Conservation (phyloP, 2,797 vertebrate species). For the Urocyon cinereoargenteus region DNA sequence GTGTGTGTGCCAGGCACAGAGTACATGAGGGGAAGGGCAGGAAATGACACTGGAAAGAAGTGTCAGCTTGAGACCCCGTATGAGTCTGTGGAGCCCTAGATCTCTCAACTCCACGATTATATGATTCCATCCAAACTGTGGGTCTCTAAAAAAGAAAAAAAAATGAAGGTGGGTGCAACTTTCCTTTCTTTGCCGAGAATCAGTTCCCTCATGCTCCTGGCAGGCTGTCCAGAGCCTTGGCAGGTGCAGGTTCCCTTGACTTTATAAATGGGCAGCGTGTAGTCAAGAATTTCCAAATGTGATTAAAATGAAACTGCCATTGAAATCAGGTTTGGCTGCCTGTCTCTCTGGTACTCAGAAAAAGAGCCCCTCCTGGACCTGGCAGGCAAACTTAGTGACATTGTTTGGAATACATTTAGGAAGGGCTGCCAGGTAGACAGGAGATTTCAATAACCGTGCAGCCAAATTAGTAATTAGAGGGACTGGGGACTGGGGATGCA, state of each 20-base stretch:
- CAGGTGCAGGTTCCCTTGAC: neutral
- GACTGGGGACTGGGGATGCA: slow-evolving; percentile 62
- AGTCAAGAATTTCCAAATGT: slow-evolving; percentile 62
- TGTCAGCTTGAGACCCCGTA: neutral
- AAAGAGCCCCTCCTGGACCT: neutral
- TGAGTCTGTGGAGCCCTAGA: neutral
- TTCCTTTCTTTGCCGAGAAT: neutral
- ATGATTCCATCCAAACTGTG: neutral
- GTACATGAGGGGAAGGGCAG: too few species aligned
- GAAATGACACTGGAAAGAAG: neutral
- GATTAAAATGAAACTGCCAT: slow-evolving; percentile 74
- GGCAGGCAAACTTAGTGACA: slow-evolving; percentile 62
- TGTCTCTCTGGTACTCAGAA: slow-evolving; percentile 37
- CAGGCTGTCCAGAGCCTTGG: neutral
- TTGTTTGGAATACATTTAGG: slow-evolving; percentile 75
- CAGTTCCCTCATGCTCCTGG: neutral
- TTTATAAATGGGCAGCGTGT: slow-evolving; percentile 34
- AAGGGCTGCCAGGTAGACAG: slow-evolving; percentile 75
- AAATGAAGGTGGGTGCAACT: neutral
- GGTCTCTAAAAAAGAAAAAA: neutral
- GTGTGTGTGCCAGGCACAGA: neutral
- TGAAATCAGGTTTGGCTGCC: slow-evolving; percentile 30
- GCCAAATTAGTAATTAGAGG: slow-evolving; percentile 79
- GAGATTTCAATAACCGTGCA: slow-evolving; percentile 65
- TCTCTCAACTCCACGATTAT: neutral